Evolutionary conservation across 2,888 invertebrate genomes (phyloP), one percentile per base, ranked within the genome.

Genomic region (Drosophila diplacantha): DNA sequence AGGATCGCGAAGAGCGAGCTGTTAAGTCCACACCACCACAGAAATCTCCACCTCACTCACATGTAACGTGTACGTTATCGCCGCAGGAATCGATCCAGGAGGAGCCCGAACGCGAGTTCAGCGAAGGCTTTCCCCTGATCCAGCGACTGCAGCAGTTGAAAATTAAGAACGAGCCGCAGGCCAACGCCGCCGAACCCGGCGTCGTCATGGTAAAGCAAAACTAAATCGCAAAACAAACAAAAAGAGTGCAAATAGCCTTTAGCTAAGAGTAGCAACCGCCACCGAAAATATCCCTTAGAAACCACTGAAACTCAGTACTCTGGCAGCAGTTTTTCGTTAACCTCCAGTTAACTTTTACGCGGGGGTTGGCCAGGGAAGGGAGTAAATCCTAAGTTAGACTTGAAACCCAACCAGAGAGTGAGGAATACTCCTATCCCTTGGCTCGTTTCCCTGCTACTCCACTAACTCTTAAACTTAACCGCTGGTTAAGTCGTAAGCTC

Each of bases 101-200:
- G 75, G 88, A 86, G 73, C 87, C 83, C 52, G 91, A 91, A 85
- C 89, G 91, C 14, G 93, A 93, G 87, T 90, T 92, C 14, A 91
- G 93, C 57, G 93, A 93, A 47, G 92, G 92, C 69, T 93, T 93
- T 50, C 90, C 95, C 52, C 93, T 95, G 6, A 90, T 95, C 24
- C 94, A 95, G 87, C 90, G 95, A 71, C 90, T 95, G 64, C 90
- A 94, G 24, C 89, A 94, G 69, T 89, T 95, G 46, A 94, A 95
- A 89, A 92, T 93, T 31, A 94, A 93, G 88, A 93, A 93, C 87
- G 94, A 94, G 73, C 89, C 90, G 67, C 91, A 91, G 47, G 87
- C 90, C 57, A 89, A 89, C 72, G 86, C 85, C 53, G 65, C 46
- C 63, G 83, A 78, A 37, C 46, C 85, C 58, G 68, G 81, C 71